phyloP scores from a whole-genome alignment of 1,140 invertebrate genomes.

The Drosophila navojoa region DNA sequence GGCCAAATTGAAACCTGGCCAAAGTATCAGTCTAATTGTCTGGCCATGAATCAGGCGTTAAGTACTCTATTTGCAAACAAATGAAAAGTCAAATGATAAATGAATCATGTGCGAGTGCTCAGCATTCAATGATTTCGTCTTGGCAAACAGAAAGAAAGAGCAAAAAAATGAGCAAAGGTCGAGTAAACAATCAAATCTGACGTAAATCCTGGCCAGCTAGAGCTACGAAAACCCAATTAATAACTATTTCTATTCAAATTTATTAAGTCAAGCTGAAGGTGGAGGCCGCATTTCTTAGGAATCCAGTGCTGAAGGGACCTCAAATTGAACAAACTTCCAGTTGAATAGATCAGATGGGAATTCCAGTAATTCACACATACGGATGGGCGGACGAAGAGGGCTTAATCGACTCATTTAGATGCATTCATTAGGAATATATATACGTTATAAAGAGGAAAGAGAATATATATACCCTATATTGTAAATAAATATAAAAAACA shows the following conservation, averaged over 20 bases:
- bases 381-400: too few relatives aligned
- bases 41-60: conserved; percentile 5
- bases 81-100: conserved; percentile 34
- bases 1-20: background rate
- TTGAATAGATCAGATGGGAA: too few relatives aligned
- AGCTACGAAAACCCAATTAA: background rate
- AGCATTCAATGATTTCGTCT: conserved; percentile 10
- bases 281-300: background rate
- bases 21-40: conserved; percentile 2
- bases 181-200: conserved; percentile 9
- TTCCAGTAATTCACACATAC: too few relatives aligned
- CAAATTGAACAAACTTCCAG: too few relatives aligned
- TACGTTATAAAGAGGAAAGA: too few relatives aligned
- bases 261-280: background rate
- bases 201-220: background rate
- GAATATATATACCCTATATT: too few relatives aligned
- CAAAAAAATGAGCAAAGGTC: background rate
- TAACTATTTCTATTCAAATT: background rate
- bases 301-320: too few relatives aligned
- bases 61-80: conserved; percentile 11
- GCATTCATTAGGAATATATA: too few relatives aligned
- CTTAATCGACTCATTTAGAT: too few relatives aligned
- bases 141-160: too few relatives aligned
- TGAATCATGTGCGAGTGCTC: conserved; percentile 15
- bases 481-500: too few relatives aligned